Evolutionary conservation across 2,113 vertebrate genomes (phyloP).

Genomic region (Pelusios castaneus): DNA sequence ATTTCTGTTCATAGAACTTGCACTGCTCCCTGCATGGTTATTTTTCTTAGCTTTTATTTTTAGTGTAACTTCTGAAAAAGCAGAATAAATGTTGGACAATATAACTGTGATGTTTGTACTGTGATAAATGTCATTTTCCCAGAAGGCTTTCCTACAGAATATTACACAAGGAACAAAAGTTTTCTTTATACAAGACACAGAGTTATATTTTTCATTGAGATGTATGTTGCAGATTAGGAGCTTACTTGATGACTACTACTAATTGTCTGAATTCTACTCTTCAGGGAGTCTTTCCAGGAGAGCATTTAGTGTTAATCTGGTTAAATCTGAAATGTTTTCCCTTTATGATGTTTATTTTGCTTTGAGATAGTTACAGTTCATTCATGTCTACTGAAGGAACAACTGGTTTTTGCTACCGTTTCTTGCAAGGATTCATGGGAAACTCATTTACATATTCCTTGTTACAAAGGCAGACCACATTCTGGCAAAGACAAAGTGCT

Average conservation of each 20-base stretch:
- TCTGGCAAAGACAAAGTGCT: slow-evolving; percentile 73
- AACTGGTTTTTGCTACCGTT: slow-evolving; percentile 27
- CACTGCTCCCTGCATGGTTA: neutral
- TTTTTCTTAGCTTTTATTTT: neutral
- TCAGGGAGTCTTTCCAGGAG: slow-evolving; percentile 42
- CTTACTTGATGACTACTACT: slow-evolving; percentile 27
- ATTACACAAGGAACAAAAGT: neutral
- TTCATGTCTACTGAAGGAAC: slow-evolving; percentile 26
- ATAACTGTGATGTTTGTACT: neutral
- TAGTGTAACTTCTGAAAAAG: neutral
- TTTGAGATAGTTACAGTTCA: slow-evolving; percentile 49
- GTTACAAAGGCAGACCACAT: slow-evolving; percentile 71
- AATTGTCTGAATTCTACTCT: slow-evolving; percentile 17
- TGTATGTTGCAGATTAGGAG: slow-evolving; percentile 29
- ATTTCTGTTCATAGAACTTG: neutral
- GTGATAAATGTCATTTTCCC: neutral
- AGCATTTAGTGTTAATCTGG: slow-evolving; percentile 39
- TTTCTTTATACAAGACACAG: neutral
- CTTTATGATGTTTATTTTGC: slow-evolving; percentile 40
- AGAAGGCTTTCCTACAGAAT: slow-evolving; percentile 2
- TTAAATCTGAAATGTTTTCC: slow-evolving; percentile 60
- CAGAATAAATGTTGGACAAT: neutral
- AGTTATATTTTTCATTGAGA: slow-evolving; percentile 14
- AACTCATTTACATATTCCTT: slow-evolving; percentile 56
- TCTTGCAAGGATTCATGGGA: slow-evolving; percentile 38